Evolutionary conservation across 2,797 vertebrate genomes (phyloP), one percentile per base, ranked within the genome.

Genomic region (Carcharodon carcharias): DNA sequence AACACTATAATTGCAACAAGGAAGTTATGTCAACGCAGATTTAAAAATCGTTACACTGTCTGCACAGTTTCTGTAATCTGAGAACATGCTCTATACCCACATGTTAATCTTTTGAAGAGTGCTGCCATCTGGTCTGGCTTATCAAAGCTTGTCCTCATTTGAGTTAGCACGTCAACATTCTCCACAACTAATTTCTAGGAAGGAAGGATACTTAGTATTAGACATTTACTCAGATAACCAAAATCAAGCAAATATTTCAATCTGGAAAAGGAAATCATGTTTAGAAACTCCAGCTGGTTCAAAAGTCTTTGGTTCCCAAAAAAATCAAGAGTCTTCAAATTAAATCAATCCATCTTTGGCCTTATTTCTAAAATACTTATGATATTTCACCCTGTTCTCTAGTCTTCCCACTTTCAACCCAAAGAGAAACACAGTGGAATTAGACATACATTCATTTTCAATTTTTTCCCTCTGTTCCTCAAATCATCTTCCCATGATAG

Each of bases 61-160:
- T 77, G 28, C 31, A 12, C 69, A 77, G 94, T 95, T 95, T 71
- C 69, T 77, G 67, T 73, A 95, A 73, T 71, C 26, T 14, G 63
- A 71, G 45, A 95, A 95, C 45, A 73, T 82, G 45, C 2, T 77
- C 95, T 96, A 97, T 97, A 98, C 98, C 77, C 97, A 99, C 99
- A 99, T 96, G 99, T 98, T 97, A 99, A 98, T 97, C 99, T 99
- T 97, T 99, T 99, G 97, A 99, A 99, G 69, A 99, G 99, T 0
- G 99, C 99, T 3, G 99, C 99, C 99, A 99, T 99, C 98, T 99
- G 99, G 7, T 99, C 99, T 4, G 99, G 99, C 97, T 99, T 99
- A 98, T 99, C 99, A 1, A 99, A 99, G 98, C 99, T 99, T 96
- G 99, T 99, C 98, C 99, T 99, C 99, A 99, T 99, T 97, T 99